phyloP scores from a whole-genome alignment of 2,888 invertebrate genomes.

The Latrodectus elegans region DNA sequence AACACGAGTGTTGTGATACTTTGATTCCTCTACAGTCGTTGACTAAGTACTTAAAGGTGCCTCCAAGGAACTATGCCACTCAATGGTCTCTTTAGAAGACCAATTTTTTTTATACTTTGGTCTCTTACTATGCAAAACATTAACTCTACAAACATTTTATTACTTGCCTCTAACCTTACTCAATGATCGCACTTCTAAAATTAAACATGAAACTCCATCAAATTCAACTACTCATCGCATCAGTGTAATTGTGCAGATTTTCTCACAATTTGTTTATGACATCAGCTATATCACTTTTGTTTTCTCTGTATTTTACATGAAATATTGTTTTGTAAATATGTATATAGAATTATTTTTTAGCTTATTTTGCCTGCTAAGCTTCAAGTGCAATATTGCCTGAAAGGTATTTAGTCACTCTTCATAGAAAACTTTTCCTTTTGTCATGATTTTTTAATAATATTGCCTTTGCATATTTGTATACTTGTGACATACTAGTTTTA shows the following conservation, averaged over 20 bases:
- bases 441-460: slow-evolving; percentile 53
- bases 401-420: slow-evolving; percentile 67
- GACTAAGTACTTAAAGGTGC: slow-evolving; percentile 54
- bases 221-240: slow-evolving; percentile 21
- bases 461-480: slow-evolving; percentile 65
- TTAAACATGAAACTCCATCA: slow-evolving; percentile 19
- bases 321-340: slow-evolving; percentile 63
- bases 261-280: not conserved
- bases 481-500: slow-evolving; percentile 64
- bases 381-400: slow-evolving; percentile 67
- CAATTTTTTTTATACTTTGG: not conserved
- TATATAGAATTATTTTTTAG: slow-evolving; percentile 66
- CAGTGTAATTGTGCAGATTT: slow-evolving; percentile 45
- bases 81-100: slow-evolving; percentile 25
- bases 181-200: slow-evolving; percentile 39
- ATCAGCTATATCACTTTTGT: not conserved
- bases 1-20: slow-evolving; percentile 18
- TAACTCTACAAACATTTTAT: not conserved
- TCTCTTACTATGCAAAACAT: slow-evolving; percentile 25
- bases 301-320: slow-evolving; percentile 31
- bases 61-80: slow-evolving; percentile 23
- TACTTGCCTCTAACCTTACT: not conserved
- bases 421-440: slow-evolving; percentile 37
- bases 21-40: slow-evolving; percentile 28
- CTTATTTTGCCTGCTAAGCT: slow-evolving; percentile 58